phyloP scores from a whole-genome alignment of 2,113 vertebrate genomes.

The Empidonax alnorum region DNA sequence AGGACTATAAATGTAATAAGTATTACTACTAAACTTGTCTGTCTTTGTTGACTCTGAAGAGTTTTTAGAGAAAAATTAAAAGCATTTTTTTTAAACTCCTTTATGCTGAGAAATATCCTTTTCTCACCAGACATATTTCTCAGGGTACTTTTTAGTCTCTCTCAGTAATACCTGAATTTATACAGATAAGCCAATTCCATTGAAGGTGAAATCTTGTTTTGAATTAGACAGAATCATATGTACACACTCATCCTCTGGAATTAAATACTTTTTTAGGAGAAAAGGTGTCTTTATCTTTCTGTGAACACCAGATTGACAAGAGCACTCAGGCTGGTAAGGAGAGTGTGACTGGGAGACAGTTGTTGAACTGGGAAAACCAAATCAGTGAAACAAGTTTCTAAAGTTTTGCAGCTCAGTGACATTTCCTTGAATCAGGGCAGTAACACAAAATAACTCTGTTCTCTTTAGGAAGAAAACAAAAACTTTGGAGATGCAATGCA shows the following conservation, averaged over 20 bases:
- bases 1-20: background rate
- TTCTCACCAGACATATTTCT: background rate
- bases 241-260: slow-evolving; percentile 16
- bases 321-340: background rate
- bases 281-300: slow-evolving; percentile 50
- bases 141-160: background rate
- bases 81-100: background rate
- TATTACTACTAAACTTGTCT: background rate
- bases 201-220: slow-evolving; percentile 28
- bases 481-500: background rate
- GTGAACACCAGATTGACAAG: slow-evolving; percentile 11
- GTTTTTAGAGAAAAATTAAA: background rate
- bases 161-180: background rate
- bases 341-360: background rate
- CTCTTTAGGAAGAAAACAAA: slow-evolving; percentile 37
- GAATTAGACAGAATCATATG: slow-evolving; percentile 22
- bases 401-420: background rate
- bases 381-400: slow-evolving; percentile 13
- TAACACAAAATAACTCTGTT: background rate
- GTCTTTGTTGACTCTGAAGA: background rate
- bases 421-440: slow-evolving; percentile 37
- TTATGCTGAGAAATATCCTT: background rate
- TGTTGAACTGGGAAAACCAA: background rate
- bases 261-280: background rate
- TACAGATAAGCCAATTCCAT: background rate